These are phyloP conservation scores for Dipodomys ordii DNA, from an alignment of 2,113 vertebrate species.

Conservation along the genomic window DNA sequence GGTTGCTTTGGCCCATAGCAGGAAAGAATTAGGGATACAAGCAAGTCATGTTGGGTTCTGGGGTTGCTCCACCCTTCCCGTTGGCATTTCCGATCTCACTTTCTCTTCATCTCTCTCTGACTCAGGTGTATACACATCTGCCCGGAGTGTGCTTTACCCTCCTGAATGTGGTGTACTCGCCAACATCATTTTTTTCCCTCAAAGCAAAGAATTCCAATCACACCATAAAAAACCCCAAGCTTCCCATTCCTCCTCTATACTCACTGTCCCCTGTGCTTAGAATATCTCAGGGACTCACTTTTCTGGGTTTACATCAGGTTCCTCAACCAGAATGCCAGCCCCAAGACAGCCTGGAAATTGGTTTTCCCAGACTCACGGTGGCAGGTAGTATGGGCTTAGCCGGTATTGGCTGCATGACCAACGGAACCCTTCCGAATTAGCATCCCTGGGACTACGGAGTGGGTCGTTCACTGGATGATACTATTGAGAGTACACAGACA, in stretches of 20 bases:
- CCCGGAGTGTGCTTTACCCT: background rate
- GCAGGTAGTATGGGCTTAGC: background rate
- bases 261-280: background rate
- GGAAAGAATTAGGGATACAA: no score
- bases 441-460: background rate
- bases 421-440: background rate
- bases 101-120: background rate
- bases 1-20: no score
- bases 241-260: background rate
- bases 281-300: background rate
- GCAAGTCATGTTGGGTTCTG: no score
- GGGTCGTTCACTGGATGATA: background rate
- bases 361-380: background rate
- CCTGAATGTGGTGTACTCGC: background rate
- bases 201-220: no score
- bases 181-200: no score
- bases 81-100: background rate
- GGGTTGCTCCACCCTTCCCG: background rate
- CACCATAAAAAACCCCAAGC: background rate
- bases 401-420: background rate
- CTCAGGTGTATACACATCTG: background rate
- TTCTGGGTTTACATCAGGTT: background rate
- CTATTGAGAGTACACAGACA: background rate
- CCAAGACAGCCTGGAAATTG: background rate
- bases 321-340: background rate